phyloP scores from a whole-genome alignment of 2,888 invertebrate genomes.

The Amphipyra tragopoginis region DNA sequence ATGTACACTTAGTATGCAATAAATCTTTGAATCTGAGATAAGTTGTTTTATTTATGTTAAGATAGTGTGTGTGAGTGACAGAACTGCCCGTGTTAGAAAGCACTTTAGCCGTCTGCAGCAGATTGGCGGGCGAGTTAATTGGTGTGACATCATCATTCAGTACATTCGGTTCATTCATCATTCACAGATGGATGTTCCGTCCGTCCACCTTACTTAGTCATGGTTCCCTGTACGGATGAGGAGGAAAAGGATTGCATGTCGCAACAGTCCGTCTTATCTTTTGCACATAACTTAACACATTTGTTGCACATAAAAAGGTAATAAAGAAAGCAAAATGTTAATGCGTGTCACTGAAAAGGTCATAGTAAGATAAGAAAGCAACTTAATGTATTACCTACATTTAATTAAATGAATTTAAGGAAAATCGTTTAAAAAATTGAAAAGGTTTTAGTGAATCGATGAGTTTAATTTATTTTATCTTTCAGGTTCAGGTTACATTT shows the following conservation, averaged over 20 bases:
- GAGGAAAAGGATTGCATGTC: constrained; percentile 31
- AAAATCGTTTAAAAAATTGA: constrained; percentile 6
- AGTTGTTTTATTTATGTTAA: too few species aligned
- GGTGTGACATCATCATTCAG: constrained; percentile 21
- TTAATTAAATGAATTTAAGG: constrained; percentile 56
- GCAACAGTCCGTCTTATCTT: constrained; percentile 49
- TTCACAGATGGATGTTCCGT: neutral
- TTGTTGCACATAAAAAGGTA: constrained; percentile 62
- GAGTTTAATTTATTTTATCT: too few species aligned
- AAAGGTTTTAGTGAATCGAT: neutral
- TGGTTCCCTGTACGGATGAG: neutral
- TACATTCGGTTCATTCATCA: too few species aligned
- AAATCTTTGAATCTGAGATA: too few species aligned
- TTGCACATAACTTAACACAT: constrained; percentile 55
- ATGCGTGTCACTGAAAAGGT: constrained; percentile 69
- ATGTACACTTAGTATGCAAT: too few species aligned
- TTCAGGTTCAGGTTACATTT: too few species aligned
- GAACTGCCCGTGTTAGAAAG: neutral
- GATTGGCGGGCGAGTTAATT: constrained; percentile 8
- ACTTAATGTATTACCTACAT: constrained; percentile 53
- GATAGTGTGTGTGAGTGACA: too few species aligned
- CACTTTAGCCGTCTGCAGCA: neutral
- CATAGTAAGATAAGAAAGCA: constrained; percentile 68
- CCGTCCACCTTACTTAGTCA: constrained; percentile 40
- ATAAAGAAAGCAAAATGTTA: constrained; percentile 73